phyloP scores from a whole-genome alignment of 2,113 vertebrate species.

The Ranitomeya imitator region DNA sequence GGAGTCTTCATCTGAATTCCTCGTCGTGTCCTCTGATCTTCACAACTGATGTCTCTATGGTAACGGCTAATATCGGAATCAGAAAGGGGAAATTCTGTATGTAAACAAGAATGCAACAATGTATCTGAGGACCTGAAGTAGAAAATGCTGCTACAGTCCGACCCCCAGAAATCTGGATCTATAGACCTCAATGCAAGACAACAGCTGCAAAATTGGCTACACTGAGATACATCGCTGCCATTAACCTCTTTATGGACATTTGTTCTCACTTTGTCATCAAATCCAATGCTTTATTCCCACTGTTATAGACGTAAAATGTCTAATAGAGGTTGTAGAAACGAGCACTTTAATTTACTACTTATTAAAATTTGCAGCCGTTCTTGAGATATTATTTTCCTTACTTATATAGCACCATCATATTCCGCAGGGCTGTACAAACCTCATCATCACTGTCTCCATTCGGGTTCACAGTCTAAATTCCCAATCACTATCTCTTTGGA shows the following conservation, averaged over 20 bases:
- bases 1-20: conserved; percentile 23
- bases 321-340: no score
- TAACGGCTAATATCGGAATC: conserved; percentile 1
- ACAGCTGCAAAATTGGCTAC: neutral
- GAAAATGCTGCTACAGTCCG: neutral
- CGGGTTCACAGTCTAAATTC: no score
- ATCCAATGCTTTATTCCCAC: no score
- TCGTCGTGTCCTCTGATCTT: neutral
- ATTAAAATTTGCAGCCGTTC: no score
- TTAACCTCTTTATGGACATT: neutral
- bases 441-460: no score
- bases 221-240: neutral
- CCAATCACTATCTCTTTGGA: no score
- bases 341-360: no score
- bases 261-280: no score
- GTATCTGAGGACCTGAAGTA: neutral
- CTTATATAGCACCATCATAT: no score
- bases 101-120: neutral
- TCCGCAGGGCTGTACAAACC: no score
- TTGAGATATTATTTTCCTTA: no score
- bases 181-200: neutral
- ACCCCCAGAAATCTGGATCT: neutral
- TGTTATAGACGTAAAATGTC: no score
- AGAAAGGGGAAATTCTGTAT: neutral
- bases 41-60: conserved; percentile 30